Base-by-base conservation (phyloP, 2,888 invertebrate species). In the Sphaeridia pumilis region DNA sequence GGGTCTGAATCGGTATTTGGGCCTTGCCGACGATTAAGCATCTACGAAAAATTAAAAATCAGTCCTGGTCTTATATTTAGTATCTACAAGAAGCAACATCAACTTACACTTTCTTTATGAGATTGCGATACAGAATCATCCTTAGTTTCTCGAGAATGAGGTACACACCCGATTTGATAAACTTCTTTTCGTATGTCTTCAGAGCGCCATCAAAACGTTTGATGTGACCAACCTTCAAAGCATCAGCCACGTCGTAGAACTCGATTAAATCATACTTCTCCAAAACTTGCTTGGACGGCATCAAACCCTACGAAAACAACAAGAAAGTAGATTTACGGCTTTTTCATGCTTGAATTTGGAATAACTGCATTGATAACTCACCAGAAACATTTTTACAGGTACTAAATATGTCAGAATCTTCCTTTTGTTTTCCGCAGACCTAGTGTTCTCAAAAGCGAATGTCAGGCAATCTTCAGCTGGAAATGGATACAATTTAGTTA, bases 151-250 rank as follows among this genome's bases (percentile, higher is more conserved):
- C 97, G 20, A 98, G 83, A 67, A 98, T 89, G 49, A 98, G 76
- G 72, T 93, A 98, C 65, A 98, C 93, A n/a, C 97, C 97, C 66
- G 87, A 90, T 66, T 82, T 84, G 52, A 97, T 94, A 66, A 98
- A 93, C 71, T 95, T 95, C 3, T 79, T 75, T 71, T 94, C 92
- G 66, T 95, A 84, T 46, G 80, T 78, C 56, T 83, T 81, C 77
- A 95, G 84, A 0, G 87, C 84, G 65, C 78, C 77, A 67, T 89
- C 88, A 57, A 95, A 83, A 50, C 80, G 78, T 58, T 81, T 76
- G 17, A 97, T 74, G 71, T 95, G 87, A 4, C 97, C 97, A 65
- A 85, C 82, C 71, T 85, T 87, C 0, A 97, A 85, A 2, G 92
- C 86, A 63, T 82, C 78, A 0, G 87, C 83, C 26, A 98, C 76